Conservation (phyloP, 2,797 vertebrate species). For the Acanthurus tractus region DNA sequence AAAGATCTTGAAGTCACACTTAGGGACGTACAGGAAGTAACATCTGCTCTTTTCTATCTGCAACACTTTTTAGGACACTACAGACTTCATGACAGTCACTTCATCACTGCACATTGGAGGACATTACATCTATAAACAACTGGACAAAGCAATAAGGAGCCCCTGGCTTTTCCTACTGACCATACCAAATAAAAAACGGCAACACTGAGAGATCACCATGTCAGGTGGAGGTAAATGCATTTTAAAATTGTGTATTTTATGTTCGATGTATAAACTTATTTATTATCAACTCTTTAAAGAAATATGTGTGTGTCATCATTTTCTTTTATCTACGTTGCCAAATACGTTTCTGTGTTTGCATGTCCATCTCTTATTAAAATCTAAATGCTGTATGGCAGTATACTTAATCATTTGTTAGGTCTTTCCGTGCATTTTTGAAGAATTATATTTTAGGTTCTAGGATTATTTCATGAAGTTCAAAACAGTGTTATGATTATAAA, state of each 20-base stretch:
- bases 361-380: neutral
- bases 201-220: conserved; percentile 49
- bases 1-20: conserved; percentile 51
- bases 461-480: neutral
- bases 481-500: neutral
- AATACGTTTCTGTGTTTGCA: neutral
- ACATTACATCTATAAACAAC: neutral
- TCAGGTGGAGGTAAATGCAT: conserved; percentile 63
- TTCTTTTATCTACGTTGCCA: neutral
- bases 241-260: conserved; percentile 13
- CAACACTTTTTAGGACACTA: neutral
- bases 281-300: neutral
- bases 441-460: too few species aligned
- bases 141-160: neutral
- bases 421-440: too few species aligned
- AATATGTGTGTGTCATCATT: neutral
- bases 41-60: conserved; percentile 26
- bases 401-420: rapidly evolving
- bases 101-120: neutral
- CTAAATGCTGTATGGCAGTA: neutral
- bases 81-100: neutral
- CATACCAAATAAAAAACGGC: neutral
- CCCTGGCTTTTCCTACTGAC: neutral
- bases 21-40: conserved; percentile 47
- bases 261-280: neutral